These are phyloP conservation scores for Andrena marginata DNA, from an alignment of 2,888 invertebrate species.

Conservation along the genomic window DNA sequence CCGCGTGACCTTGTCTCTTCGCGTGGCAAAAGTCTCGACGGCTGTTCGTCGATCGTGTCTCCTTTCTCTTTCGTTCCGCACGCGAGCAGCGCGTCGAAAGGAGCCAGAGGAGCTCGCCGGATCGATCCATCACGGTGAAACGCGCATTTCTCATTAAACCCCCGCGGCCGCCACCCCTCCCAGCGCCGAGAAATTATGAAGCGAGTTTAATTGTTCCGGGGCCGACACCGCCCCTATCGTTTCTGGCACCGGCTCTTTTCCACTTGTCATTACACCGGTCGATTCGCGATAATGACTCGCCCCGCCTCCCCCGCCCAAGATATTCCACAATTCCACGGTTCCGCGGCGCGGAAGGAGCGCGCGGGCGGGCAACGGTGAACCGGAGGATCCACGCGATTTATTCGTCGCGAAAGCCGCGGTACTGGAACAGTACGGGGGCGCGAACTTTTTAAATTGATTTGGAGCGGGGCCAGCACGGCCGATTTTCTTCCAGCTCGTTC, in stretches of 20 bases:
- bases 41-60: conserved; percentile 44
- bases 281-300: conserved; percentile 76
- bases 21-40: conserved; percentile 33
- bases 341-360: conserved; percentile 12
- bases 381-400: conserved; percentile 28
- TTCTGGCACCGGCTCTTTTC: conserved; percentile 67
- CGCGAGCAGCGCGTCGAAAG: conserved; percentile 55
- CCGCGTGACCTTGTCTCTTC: conserved; percentile 66
- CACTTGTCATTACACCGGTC: conserved; percentile 70
- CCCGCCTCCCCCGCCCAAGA: conserved; percentile 2
- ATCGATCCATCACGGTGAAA: conserved; percentile 75
- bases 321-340: conserved; percentile 7
- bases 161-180: conserved; percentile 15
- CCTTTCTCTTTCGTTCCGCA: conserved; percentile 64
- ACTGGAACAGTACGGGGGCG: conserved; percentile 6
- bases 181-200: conserved; percentile 74
- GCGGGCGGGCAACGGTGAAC: not conserved
- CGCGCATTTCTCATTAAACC: conserved; percentile 79
- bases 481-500: conserved; percentile 75
- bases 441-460: conserved; percentile 83
- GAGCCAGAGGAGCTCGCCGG: conserved; percentile 30
- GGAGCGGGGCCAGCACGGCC: conserved; percentile 81
- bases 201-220: conserved; percentile 77
- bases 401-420: conserved; percentile 34
- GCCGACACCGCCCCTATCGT: conserved; percentile 54